A percentile compares a stretch with the other conserved stretches of the same genome.
Evolutionary conservation across 1,140 invertebrate species (phyloP).

Genomic region (Cherax quadricarinatus): DNA sequence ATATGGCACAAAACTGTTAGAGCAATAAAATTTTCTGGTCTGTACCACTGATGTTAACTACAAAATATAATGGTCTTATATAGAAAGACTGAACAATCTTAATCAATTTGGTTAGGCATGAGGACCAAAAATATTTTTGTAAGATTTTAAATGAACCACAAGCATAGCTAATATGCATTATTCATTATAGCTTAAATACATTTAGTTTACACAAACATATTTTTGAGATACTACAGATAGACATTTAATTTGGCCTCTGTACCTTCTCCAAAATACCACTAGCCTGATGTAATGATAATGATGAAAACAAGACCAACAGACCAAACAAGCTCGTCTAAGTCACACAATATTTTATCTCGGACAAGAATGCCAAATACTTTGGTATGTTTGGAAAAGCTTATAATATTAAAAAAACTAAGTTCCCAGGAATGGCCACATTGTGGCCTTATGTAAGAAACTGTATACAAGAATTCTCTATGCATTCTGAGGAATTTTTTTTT

Average conservation of each 20-base stretch:
- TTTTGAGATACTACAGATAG: neutral
- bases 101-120: neutral
- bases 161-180: neutral
- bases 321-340: neutral
- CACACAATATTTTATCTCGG: neutral
- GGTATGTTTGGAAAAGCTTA: neutral
- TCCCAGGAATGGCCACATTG: neutral
- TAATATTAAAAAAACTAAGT: neutral
- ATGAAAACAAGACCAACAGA: neutral
- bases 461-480: neutral
- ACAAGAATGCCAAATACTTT: neutral
- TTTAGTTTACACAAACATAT: neutral
- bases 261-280: neutral
- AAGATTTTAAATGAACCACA: neutral
- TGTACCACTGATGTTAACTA: neutral
- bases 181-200: neutral
- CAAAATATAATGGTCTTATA: slow-evolving; percentile 7
- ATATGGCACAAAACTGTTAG: neutral
- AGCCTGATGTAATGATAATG: neutral
- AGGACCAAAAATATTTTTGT: neutral
- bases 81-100: neutral
- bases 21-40: neutral
- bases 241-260: neutral
- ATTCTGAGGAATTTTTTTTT: neutral
- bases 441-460: slow-evolving; percentile 7